Evolutionary conservation across 2,888 invertebrate species (phyloP).

Genomic region (Trissonchulus latispiculum): DNA sequence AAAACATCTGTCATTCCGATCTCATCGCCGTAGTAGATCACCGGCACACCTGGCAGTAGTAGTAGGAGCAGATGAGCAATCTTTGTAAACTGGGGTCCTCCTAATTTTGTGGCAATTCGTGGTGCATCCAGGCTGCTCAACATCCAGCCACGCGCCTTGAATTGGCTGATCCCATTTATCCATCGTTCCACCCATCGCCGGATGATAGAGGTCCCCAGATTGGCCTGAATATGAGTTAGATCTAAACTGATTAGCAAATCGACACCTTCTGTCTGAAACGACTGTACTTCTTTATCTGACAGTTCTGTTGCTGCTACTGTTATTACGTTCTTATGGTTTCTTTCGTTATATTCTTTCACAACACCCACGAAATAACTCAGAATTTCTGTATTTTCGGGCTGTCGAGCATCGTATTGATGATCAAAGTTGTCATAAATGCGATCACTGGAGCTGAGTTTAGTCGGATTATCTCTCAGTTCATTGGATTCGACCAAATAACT

Average conservation of each 20-base stretch:
- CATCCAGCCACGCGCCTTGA: neutral
- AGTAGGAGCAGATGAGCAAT: slow-evolving; percentile 1
- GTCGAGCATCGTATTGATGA: neutral
- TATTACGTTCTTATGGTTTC: neutral
- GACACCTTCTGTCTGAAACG: neutral
- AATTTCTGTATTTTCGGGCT: neutral
- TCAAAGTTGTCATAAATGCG: neutral
- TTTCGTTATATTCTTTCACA: neutral
- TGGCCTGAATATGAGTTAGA: neutral
- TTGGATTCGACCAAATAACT: slow-evolving; percentile 41
- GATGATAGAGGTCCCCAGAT: neutral
- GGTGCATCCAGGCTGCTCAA: neutral
- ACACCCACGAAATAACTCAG: neutral
- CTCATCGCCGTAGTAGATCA: slow-evolving; percentile 46
- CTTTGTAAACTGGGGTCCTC: neutral
- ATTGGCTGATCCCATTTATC: neutral
- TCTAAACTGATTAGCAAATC: neutral
- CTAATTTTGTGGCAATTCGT: neutral
- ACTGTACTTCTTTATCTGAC: neutral
- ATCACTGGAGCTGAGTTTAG: neutral
- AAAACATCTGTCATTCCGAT: slow-evolving; percentile 36
- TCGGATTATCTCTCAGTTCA: neutral
- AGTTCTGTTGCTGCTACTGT: neutral
- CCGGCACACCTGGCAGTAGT: slow-evolving; percentile 35
- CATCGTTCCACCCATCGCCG: neutral